Conservation (phyloP, 2,113 vertebrate species). For the Charina bottae region DNA sequence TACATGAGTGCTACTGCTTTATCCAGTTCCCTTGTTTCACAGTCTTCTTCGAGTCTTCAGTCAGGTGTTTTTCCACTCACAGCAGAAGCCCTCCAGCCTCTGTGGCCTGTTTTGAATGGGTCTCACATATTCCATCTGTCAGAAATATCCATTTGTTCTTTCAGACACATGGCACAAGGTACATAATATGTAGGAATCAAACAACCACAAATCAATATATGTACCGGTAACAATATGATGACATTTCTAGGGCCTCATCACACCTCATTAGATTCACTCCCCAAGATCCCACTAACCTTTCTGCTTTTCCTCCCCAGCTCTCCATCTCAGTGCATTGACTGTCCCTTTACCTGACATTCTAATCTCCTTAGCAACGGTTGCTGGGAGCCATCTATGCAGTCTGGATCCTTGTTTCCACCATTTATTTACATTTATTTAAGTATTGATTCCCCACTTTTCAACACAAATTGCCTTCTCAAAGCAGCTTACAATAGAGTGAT, state of each 20-base stretch:
- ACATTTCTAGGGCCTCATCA: background rate
- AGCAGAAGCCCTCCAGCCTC: background rate
- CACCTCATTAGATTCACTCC: background rate
- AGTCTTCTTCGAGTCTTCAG: background rate
- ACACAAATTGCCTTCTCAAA: background rate
- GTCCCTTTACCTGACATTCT: slow-evolving; percentile 1
- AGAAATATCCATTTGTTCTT: background rate
- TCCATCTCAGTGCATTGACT: background rate
- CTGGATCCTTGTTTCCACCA: background rate
- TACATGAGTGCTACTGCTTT: background rate
- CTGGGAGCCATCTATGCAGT: background rate
- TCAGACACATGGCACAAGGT: background rate
- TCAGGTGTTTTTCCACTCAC: background rate
- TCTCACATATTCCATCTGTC: background rate
- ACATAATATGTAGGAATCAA: background rate
- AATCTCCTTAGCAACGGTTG: slow-evolving; percentile 5
- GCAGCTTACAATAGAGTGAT: background rate
- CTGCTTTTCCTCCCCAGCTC: background rate
- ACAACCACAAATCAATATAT: background rate
- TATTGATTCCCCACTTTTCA: background rate
- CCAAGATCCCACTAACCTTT: background rate
- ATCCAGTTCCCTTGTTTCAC: background rate
- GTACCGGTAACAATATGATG: background rate
- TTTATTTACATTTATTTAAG: slow-evolving; percentile 4
- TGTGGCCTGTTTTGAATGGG: background rate